Conservation (phyloP, 2,113 vertebrate genomes). For the Lepisosteus oculatus region DNA sequence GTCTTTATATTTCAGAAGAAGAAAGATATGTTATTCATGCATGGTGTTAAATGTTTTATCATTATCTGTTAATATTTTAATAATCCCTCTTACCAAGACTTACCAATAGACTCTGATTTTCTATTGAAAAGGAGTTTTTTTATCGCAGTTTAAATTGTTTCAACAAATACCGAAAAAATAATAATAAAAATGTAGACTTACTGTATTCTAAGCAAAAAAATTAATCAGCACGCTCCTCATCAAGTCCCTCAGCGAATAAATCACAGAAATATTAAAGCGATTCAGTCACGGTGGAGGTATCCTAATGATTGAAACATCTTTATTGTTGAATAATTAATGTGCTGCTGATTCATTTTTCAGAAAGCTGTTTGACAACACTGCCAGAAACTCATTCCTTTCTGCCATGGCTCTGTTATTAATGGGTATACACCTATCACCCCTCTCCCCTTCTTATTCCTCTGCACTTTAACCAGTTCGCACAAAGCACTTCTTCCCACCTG, state of each 20-base stretch:
- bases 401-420: conserved; percentile 27
- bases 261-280: conserved; percentile 53
- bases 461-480: neutral
- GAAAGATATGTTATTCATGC: no score
- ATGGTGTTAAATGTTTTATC: no score
- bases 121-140: neutral
- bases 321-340: conserved; percentile 71
- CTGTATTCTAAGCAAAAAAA: conserved; percentile 29
- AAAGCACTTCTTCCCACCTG: neutral
- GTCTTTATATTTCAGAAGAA: no score
- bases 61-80: no score
- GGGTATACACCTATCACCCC: neutral
- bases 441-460: neutral
- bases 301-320: conserved; percentile 66
- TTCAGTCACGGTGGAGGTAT: conserved; percentile 61
- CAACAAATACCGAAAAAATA: no score
- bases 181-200: neutral
- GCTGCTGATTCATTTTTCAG: conserved; percentile 61
- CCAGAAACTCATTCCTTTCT: conserved; percentile 58
- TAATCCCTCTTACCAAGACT: no score
- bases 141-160: neutral
- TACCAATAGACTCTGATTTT: no score
- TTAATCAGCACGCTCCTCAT: conserved; percentile 58
- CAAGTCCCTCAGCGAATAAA: conserved; percentile 63
- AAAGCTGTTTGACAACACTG: conserved; percentile 45